Base-by-base conservation (phyloP, 2,888 invertebrate genomes). In the Lamellibrachia columna region DNA sequence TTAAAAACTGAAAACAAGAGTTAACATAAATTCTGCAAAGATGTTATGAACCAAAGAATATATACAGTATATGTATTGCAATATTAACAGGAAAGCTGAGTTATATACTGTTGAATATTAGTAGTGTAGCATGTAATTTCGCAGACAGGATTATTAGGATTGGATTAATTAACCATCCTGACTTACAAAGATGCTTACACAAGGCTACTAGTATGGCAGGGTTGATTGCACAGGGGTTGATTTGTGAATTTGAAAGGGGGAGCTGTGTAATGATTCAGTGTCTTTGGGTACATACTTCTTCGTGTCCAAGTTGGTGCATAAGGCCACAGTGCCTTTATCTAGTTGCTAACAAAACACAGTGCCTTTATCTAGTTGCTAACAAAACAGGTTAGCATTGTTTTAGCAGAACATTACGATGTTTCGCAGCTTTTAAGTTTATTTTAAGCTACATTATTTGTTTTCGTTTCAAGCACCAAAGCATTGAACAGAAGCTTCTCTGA, bases 381-480 rank as follows among this genome's bases (percentile, higher is more conserved):
- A 22, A 75, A 75, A 75, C 75, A 75, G 75, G 75, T 75, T 75
- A 75, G 75, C 75, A 75, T 75, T 22, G 75, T 11, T 75, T 75
- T 75, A 75, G 15, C n/a, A 75, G 75, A 75, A 75, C 15, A 75
- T 75, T 75, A 75, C 4, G 22, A 75, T 75, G 75, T 75, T 75
- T 75, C 75, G 75, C 75, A 75, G 75, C 75, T 75, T 75, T 75
- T 75, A 75, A 75, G 75, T 75, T 3, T 75, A 75, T 75, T 75
- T 75, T 75, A 75, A 75, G 75, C 75, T 75, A 75, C 75, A 75
- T 22, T 22, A 75, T 75, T 75, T 75, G 75, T 75, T 75, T 75
- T 75, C 75, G 75, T 75, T 75, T 75, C 22, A 75, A 75, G 75
- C 75, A 75, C 75, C 75, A 75, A 75, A 75, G 75, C 75, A 22